Base-by-base conservation (phyloP, 2,888 invertebrate genomes). In the Thecophora atra region DNA sequence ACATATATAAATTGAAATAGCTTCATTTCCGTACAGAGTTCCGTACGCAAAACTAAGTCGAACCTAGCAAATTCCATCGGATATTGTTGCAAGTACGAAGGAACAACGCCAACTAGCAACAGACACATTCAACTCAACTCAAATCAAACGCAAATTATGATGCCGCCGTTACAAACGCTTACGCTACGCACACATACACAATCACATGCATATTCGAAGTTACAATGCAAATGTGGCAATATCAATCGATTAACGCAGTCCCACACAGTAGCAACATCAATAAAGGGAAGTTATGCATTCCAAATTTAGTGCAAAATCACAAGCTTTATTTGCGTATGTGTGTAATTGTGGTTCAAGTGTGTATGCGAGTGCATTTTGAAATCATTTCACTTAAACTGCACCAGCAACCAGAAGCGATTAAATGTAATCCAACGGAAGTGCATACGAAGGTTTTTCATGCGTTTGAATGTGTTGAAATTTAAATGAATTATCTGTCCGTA, bases 181-280 rank as follows among this genome's bases (percentile, higher is more conserved):
- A 3, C 52, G 17, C n/a, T n/a, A n/a, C n/a, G n/a, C n/a, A n/a
- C n/a, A n/a, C n/a, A n/a, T n/a, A n/a, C n/a, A n/a, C 56, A 56
- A 17, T 2, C n/a, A 52, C 52, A 52, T 13, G 17, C 56, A n/a
- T 24, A 3, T 7, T 21, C 24, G 52, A n/a, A 66, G 28, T 51
- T 52, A 30, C 37, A 66, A 17, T n/a, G n/a, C 64, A 47, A 47
- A 26, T 47, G 64, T 47, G 51, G 26, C 64, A 64, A 64, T 64
- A 17, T 26, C 24, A 64, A 64, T 64, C 64, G 64, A 64, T 64
- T 64, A 64, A 64, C 26, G 15, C 64, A 51, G 15, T 17, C 26
- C 4, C 26, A 64, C 15, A 21, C 26, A 47, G 15, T 26, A 47
- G 17, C 17, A 24, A 24, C 63, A 44, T 42, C n/a, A n/a, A n/a